Base-by-base conservation (phyloP, 2,797 vertebrate species). In the Pangasius larnaudii region DNA sequence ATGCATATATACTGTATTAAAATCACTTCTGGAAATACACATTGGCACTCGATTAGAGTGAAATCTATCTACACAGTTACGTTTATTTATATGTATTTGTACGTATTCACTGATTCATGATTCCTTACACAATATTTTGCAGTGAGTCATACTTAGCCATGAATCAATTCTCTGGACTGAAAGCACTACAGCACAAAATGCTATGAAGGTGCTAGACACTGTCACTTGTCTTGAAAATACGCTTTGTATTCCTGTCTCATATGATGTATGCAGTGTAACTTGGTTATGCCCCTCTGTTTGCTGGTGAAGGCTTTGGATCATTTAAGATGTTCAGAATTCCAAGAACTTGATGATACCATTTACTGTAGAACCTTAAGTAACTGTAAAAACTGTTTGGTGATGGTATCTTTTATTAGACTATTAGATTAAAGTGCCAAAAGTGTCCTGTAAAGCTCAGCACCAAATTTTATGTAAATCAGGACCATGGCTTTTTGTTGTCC, bases 51-150 rank as follows among this genome's bases (percentile, higher is more conserved):
- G 69, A 92, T 61, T 93, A 92, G 90, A 94, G 92, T 77, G 79
- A 84, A 49, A 81, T 94, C 92, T 95, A 93, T 95, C 63, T 91
- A 96, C 94, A 95, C 93, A 93, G 85, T 92, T 75, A 46, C 1
- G 4, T 65, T 91, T 92, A 94, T 93, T 90, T 94, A 94, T 91
- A 95, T 30, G n/a, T 49, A 63, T 86, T 77, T 85, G 51, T 89
- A 79, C 85, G 78, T 87, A 85, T 83, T 75, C 51, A 86, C 72
- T 80, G 69, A 86, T 80, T 86, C 30, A 71, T 80, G 36, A 67
- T 69, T 79, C 18, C 27, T 65, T 65, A 63, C 6, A 51, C 9
- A 10, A 56, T 79, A 9, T n/a, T 42, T 59, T 78, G 49, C 10
- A 61, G 1, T 53, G 46, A 63, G 80, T 82, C 59, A 59, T 36